phyloP scores from a whole-genome alignment of 2,888 invertebrate genomes.

The Synergus itoensis region DNA sequence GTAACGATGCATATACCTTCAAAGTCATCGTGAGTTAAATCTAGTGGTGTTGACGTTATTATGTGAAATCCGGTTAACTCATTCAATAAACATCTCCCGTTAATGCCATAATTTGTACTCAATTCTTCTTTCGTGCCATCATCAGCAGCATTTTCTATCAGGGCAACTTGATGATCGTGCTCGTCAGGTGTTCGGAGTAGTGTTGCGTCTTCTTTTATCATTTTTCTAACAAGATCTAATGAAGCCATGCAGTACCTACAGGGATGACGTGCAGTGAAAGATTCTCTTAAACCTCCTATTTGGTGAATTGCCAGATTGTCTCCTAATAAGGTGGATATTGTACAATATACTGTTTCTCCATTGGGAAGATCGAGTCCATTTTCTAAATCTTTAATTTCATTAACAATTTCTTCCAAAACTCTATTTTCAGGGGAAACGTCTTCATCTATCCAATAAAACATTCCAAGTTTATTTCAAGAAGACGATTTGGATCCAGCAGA shows the following conservation, averaged over 20 bases:
- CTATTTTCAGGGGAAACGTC: background rate
- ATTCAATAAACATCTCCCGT: no score
- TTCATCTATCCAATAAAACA: conserved; percentile 2
- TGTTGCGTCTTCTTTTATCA: background rate
- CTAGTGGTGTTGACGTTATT: no score
- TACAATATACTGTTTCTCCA: background rate
- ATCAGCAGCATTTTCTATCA: no score
- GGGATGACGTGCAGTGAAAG: background rate
- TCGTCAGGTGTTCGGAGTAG: no score
- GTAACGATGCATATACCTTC: no score
- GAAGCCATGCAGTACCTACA: background rate
- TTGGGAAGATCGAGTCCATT: conserved; percentile 1
- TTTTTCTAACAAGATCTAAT: background rate
- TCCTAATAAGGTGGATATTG: background rate
- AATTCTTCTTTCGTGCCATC: no score
- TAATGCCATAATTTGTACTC: no score
- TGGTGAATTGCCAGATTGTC: background rate
- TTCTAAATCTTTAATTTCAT: background rate
- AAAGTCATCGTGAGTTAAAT: no score
- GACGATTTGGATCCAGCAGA: background rate
- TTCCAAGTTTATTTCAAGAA: background rate
- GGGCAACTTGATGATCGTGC: no score
- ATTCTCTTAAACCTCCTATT: background rate
- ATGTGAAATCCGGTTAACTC: no score
- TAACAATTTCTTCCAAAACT: background rate